Conservation (phyloP, 1,140 invertebrate species). For the Lepidostoma basale region DNA sequence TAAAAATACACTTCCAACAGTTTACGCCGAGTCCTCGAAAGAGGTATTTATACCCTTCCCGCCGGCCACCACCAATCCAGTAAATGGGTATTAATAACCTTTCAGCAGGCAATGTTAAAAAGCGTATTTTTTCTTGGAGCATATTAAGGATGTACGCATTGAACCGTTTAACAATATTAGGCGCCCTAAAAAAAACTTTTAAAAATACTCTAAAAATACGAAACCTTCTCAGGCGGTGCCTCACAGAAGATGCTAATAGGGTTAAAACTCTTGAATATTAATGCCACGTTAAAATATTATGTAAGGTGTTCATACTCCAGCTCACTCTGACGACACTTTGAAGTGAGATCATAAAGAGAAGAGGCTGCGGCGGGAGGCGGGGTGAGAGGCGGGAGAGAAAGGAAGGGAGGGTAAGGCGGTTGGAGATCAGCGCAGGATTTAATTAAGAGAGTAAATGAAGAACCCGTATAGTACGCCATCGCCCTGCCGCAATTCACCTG, state of each 20-base stretch:
- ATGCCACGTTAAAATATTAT: conserved; percentile 46
- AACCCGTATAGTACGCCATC: conserved; percentile 19
- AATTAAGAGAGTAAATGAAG: conserved; percentile 44
- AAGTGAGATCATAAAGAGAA: conserved; percentile 40
- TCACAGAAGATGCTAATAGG: conserved; percentile 34
- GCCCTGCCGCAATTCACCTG: conserved; percentile 35
- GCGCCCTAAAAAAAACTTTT: no score
- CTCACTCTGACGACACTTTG: conserved; percentile 32
- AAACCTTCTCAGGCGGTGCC: background rate
- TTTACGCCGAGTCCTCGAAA: no score
- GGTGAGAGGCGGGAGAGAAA: background rate
- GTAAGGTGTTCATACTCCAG: conserved; percentile 42
- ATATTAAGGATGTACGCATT: background rate
- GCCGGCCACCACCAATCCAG: no score
- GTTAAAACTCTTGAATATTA: conserved; percentile 47
- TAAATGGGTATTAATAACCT: no score
- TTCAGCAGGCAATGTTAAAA: background rate
- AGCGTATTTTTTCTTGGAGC: background rate
- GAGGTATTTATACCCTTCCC: no score
- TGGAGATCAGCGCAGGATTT: conserved; percentile 39
- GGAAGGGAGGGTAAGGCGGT: background rate
- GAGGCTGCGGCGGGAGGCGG: background rate
- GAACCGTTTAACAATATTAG: background rate
- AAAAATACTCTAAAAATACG: conserved; percentile 2
- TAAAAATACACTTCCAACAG: no score